Evolutionary conservation across 2,113 vertebrate species (phyloP).

Genomic region (Platysteira castanea): DNA sequence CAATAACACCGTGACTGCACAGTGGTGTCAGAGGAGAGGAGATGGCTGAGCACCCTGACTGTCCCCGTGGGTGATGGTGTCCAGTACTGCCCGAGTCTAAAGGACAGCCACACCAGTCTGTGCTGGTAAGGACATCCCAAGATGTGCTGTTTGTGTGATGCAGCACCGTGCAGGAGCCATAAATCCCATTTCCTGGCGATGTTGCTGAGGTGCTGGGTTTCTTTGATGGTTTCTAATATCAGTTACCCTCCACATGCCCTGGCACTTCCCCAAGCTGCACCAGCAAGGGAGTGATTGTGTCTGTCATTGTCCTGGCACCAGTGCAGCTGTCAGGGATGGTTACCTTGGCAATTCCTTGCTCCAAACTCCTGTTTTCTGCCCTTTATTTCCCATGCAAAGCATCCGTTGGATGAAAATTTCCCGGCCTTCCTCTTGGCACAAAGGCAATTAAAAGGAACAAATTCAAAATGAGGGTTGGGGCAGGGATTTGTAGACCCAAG

Average conservation of each 20-base stretch:
- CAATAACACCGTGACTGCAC: rapidly evolving
- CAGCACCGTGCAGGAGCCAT: rapidly evolving
- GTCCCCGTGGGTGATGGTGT: not conserved
- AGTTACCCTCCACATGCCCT: not conserved
- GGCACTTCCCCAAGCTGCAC: not conserved
- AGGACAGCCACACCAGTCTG: not conserved
- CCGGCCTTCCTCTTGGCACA: not conserved
- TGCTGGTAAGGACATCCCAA: not conserved
- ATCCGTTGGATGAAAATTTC: not conserved
- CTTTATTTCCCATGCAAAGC: not conserved
- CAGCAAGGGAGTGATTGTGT: rapidly evolving
- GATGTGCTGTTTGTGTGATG: not conserved
- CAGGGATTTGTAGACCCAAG: not conserved
- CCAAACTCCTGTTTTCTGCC: not conserved
- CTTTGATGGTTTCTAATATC: not conserved
- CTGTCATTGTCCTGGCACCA: not conserved
- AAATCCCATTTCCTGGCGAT: not conserved
- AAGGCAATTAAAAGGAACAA: constrained; percentile 42
- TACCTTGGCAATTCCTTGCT: not conserved
- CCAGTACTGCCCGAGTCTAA: rapidly evolving
- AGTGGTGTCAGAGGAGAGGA: not conserved
- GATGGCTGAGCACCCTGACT: not conserved
- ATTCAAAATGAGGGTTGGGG: constrained; percentile 4
- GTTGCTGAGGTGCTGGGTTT: not conserved
- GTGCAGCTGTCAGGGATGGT: not conserved